Percentiles rank a stretch among this genome's conserved stretches.
phyloP scores from a whole-genome alignment of 1,140 invertebrate genomes.

The Pseudachorutes palmiensis region DNA sequence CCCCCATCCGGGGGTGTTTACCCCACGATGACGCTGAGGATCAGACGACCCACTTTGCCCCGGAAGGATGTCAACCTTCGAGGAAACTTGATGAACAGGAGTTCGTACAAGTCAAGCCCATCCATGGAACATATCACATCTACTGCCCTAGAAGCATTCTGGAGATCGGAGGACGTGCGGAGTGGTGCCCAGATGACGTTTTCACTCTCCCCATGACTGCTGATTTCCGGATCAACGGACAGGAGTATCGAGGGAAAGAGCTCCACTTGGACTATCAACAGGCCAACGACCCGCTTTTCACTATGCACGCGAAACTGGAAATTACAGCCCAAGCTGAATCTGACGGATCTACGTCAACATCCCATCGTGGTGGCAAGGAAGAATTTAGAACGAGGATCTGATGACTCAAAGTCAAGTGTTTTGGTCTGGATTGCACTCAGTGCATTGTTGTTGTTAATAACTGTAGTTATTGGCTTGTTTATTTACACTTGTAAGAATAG shows the following conservation, averaged over 20 bases:
- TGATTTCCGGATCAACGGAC: conserved; percentile 9
- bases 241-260: not conserved
- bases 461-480: not conserved
- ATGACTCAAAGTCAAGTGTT: not conserved
- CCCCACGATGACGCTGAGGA: not conserved
- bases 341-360: not conserved
- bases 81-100: not conserved
- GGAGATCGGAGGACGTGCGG: not conserved
- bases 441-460: not conserved
- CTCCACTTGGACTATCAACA: no score
- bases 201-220: conserved; percentile 5
- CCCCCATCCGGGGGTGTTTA: not conserved
- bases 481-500: not conserved
- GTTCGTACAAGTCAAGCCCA: conserved; percentile 12
- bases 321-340: not conserved
- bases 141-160: conserved; percentile 7
- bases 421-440: not conserved
- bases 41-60: not conserved
- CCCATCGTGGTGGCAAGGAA: not conserved
- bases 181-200: not conserved
- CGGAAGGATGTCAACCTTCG: not conserved
- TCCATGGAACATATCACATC: not conserved
- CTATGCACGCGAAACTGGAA: conserved; percentile 3
- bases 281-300: conserved; percentile 3
- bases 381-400: no score